phyloP scores from a whole-genome alignment of 2,797 vertebrate genomes.

The Sternarchorhynchus goeldii region DNA sequence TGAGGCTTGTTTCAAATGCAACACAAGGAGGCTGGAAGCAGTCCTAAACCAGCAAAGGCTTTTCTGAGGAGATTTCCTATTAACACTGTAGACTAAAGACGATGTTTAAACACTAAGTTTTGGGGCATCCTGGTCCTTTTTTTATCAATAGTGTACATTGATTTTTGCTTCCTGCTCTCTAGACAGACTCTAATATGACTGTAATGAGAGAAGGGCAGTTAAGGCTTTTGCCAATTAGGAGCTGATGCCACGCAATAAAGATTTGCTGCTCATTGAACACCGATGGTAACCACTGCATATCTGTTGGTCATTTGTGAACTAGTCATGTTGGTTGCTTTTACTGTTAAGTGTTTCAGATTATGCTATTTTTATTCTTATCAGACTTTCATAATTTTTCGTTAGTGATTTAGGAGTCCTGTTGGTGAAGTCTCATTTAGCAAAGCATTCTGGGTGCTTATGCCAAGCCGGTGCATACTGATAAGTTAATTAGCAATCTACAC shows the following conservation, averaged over 20 bases:
- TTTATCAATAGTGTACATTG: conserved; percentile 19
- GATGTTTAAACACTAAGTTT: conserved; percentile 5
- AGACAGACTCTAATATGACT: conserved; percentile 34
- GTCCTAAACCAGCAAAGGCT: not conserved
- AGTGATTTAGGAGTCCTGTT: not conserved
- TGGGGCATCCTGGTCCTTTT: conserved; percentile 7
- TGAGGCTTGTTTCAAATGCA: not conserved
- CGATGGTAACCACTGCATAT: conserved; percentile 1
- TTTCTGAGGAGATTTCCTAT: not conserved
- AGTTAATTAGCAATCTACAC: conserved; percentile 5
- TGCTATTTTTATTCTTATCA: not conserved
- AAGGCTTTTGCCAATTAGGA: conserved; percentile 30
- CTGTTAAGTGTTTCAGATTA: not conserved
- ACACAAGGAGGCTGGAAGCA: not conserved
- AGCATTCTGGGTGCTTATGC: conserved; percentile 5
- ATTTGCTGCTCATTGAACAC: conserved; percentile 20
- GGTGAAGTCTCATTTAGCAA: not conserved
- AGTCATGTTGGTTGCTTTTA: not conserved
- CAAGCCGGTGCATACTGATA: not conserved
- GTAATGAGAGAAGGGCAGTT: conserved; percentile 21
- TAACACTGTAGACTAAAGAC: not conserved
- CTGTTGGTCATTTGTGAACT: conserved; percentile 13
- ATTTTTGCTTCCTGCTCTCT: conserved; percentile 8
- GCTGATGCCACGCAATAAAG: conserved; percentile 44
- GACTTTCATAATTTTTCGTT: too few relatives aligned